phyloP scores from a whole-genome alignment of 2,113 vertebrate species.

The Hepsetus odoe region DNA sequence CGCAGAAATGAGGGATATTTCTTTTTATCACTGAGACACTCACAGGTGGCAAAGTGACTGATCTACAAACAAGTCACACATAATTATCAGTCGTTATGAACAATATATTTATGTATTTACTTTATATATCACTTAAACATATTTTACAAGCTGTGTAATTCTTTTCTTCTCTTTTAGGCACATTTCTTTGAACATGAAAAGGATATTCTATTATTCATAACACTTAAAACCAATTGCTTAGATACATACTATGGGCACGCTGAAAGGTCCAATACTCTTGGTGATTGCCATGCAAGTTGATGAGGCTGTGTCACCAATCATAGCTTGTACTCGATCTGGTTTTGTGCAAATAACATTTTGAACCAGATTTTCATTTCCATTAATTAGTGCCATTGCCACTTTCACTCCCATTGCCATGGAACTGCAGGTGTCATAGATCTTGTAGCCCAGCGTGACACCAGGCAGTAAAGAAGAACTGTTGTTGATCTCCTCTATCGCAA shows the following conservation, averaged over 20 bases:
- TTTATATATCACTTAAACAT: no score
- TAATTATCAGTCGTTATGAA: no score
- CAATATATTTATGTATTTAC: no score
- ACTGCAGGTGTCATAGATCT: constrained; percentile 71
- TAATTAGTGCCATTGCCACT: constrained; percentile 65
- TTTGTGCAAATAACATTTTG: constrained; percentile 54
- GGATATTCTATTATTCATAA: not conserved
- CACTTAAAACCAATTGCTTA: no score
- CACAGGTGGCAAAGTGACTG: constrained; percentile 65
- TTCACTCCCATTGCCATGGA: constrained; percentile 62
- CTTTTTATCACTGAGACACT: constrained; percentile 60
- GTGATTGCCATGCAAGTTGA: constrained; percentile 68
- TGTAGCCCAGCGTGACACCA: constrained; percentile 70
- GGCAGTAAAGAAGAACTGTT: constrained; percentile 72
- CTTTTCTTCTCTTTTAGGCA: no score
- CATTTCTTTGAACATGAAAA: no score
- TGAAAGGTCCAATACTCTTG: constrained; percentile 69
- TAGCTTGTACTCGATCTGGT: constrained; percentile 66
- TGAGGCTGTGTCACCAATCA: constrained; percentile 71
- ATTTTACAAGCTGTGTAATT: no score
- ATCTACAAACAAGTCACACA: constrained; percentile 55
- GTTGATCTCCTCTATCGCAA: constrained; percentile 76
- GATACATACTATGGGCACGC: constrained; percentile 66
- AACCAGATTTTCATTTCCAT: constrained; percentile 53
- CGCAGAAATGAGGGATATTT: constrained; percentile 58